phyloP scores from a whole-genome alignment of 2,888 invertebrate genomes.

The Kryphioiulus occultus region DNA sequence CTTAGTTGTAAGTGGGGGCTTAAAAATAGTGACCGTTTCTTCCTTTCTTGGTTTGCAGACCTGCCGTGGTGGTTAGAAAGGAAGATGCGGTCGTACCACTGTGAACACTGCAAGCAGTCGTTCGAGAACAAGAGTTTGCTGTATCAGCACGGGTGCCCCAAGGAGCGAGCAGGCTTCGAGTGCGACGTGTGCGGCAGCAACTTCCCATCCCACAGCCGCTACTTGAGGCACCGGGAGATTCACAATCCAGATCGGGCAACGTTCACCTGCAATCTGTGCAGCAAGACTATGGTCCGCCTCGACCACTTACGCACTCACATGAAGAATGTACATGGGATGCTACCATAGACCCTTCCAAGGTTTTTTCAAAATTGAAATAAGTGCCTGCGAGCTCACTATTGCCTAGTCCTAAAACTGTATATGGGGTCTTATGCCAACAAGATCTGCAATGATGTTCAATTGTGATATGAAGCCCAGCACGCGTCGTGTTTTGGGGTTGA shows the following conservation, averaged over 20 bases:
- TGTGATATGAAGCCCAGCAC: neutral
- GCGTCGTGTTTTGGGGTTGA: neutral
- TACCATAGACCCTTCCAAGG: neutral
- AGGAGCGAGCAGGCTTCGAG: constrained; percentile 53
- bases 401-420: neutral
- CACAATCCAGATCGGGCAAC: constrained; percentile 54
- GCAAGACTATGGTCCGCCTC: constrained; percentile 53
- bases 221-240: constrained; percentile 53
- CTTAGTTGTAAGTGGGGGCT: constrained; percentile 36
- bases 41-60: constrained; percentile 55
- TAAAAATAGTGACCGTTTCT: constrained; percentile 51
- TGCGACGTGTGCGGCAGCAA: constrained; percentile 53
- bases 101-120: constrained; percentile 54
- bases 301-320: constrained; percentile 53
- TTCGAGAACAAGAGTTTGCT: constrained; percentile 53
- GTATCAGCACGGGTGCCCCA: constrained; percentile 54
- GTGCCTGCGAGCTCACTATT: constrained; percentile 1
- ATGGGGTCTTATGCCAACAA: neutral
- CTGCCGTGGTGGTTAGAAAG: constrained; percentile 54
- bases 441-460: neutral
- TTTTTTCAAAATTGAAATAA: neutral
- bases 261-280: constrained; percentile 53
- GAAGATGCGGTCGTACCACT: constrained; percentile 54
- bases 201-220: constrained; percentile 54
- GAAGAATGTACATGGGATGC: constrained; percentile 53